Percentiles rank a stretch among this genome's conserved stretches.
Evolutionary conservation across 2,113 vertebrate genomes (phyloP).

Genomic region (Dasyurus viverrinus): DNA sequence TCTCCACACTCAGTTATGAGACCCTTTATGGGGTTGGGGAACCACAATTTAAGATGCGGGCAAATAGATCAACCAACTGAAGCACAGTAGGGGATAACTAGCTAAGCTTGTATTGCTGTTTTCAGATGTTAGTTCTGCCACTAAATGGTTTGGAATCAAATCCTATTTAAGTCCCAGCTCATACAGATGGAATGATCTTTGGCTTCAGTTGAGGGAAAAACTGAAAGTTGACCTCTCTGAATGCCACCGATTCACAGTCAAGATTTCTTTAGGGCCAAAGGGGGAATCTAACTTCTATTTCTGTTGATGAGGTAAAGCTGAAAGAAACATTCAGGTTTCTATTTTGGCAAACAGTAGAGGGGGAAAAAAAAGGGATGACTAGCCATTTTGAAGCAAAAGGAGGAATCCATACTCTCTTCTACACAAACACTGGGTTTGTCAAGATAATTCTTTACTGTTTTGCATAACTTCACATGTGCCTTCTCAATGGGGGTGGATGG

Average conservation of each 20-base stretch:
- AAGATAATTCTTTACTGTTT: neutral
- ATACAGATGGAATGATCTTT: neutral
- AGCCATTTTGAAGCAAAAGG: neutral
- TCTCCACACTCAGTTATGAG: no score
- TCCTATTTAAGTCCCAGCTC: neutral
- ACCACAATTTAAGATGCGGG: no score
- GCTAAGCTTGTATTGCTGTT: neutral
- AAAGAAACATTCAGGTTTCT: conserved; percentile 3
- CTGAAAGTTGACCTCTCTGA: neutral
- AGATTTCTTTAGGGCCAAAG: neutral
- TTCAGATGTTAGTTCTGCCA: neutral
- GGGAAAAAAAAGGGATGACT: neutral
- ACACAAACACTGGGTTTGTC: neutral
- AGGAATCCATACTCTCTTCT: neutral
- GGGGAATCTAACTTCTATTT: neutral
- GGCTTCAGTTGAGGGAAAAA: neutral
- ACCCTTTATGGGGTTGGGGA: no score
- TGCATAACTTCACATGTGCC: no score
- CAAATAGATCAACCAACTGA: neutral
- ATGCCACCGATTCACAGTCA: neutral
- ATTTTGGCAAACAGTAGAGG: neutral
- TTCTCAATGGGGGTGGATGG: no score
- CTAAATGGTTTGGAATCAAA: neutral
- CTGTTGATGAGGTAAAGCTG: neutral
- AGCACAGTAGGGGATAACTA: neutral